phyloP scores from a whole-genome alignment of 1,140 invertebrate genomes.

The Cherax quadricarinatus region DNA sequence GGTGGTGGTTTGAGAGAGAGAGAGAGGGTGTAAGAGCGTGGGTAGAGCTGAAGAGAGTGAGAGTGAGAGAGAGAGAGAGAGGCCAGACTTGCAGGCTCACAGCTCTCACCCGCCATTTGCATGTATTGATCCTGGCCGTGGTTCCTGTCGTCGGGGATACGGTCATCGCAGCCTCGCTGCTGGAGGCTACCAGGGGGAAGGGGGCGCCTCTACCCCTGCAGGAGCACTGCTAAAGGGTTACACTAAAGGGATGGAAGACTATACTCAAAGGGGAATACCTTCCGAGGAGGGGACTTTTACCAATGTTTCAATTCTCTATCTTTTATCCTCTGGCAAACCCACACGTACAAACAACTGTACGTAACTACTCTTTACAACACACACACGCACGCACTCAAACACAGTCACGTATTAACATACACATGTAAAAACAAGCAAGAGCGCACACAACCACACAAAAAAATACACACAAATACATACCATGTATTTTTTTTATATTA shows the following conservation, averaged over 20 bases:
- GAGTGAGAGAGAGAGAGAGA: neutral
- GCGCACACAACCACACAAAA: too few relatives aligned
- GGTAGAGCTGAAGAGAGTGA: neutral
- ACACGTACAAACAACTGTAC: too few relatives aligned
- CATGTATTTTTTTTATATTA: too few relatives aligned
- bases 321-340: too few relatives aligned
- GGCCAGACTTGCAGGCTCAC: slow-evolving; percentile 21
- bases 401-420: too few relatives aligned
- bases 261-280: too few relatives aligned
- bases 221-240: neutral
- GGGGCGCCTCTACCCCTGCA: neutral
- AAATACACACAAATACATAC: too few relatives aligned
- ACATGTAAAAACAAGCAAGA: too few relatives aligned
- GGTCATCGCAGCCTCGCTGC: slow-evolving; percentile 27
- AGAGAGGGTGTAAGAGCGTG: neutral
- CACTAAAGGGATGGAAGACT: neutral
- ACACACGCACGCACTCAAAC: too few relatives aligned
- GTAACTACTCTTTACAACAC: too few relatives aligned
- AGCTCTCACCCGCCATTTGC: slow-evolving; percentile 55
- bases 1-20: neutral
- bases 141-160: slow-evolving; percentile 57
- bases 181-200: neutral
- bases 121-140: slow-evolving; percentile 58
- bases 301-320: too few relatives aligned
- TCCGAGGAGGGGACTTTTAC: too few relatives aligned